phyloP scores from a whole-genome alignment of 2,113 vertebrate species.

The Climacteris rufus region DNA sequence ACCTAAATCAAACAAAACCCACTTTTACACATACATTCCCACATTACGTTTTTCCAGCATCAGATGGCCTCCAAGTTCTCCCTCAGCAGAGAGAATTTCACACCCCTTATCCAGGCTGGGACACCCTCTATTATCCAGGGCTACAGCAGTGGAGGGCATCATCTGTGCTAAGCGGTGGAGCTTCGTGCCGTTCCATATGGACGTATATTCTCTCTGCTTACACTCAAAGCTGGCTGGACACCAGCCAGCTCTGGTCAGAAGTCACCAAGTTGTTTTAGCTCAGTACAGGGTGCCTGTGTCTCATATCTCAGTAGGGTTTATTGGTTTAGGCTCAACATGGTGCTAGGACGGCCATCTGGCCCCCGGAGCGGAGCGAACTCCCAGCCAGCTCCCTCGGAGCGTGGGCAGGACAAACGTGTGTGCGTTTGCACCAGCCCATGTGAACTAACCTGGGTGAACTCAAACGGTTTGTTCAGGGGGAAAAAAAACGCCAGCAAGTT shows the following conservation, averaged over 20 bases:
- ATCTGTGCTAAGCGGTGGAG: slow-evolving; percentile 7
- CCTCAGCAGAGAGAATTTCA: slow-evolving; percentile 11
- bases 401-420: background rate
- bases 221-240: slow-evolving; percentile 41
- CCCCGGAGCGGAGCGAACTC: background rate
- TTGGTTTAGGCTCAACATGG: background rate
- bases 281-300: background rate
- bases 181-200: slow-evolving; percentile 51
- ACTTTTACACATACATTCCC: background rate
- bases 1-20: background rate
- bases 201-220: background rate
- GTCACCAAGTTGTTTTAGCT: slow-evolving; percentile 58
- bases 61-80: slow-evolving; percentile 9
- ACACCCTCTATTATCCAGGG: background rate
- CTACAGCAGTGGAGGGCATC: slow-evolving; percentile 41
- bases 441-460: background rate
- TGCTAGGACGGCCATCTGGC: slow-evolving; percentile 36
- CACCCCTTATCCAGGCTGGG: background rate
- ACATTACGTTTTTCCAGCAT: background rate
- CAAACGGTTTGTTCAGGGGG: accelerated
- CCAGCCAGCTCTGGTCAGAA: slow-evolving; percentile 58
- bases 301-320: slow-evolving; percentile 20
- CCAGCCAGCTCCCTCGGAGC: background rate
- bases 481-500: accelerated
- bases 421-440: background rate